Percentiles rank a stretch among this genome's conserved stretches.
Evolutionary conservation across 1,140 invertebrate genomes (phyloP).

Genomic region (Drosophila funebris): DNA sequence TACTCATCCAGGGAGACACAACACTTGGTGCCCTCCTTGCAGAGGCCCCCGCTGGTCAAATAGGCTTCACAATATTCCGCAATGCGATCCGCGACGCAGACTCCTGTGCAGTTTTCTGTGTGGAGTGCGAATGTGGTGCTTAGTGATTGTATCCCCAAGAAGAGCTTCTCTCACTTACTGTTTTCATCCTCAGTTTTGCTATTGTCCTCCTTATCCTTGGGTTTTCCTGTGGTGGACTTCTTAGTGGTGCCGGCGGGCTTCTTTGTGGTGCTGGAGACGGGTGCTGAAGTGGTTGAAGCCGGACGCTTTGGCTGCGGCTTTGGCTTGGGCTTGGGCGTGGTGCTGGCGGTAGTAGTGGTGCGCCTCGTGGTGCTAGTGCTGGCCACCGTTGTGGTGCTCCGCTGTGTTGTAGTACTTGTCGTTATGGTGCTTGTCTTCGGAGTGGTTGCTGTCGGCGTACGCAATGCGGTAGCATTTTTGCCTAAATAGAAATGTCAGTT

Average conservation of each 20-base stretch:
- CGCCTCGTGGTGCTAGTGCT: conserved; percentile 73
- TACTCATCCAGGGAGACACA: conserved; percentile 91
- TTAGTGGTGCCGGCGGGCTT: conserved; percentile 71
- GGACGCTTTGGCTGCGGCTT: conserved; percentile 76
- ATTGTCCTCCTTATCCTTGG: conserved; percentile 63
- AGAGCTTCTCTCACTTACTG: conserved; percentile 38
- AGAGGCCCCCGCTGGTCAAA: conserved; percentile 88
- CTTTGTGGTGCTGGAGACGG: conserved; percentile 68
- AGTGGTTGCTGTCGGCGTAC: conserved; percentile 41
- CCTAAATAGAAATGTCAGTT: conserved; percentile 8
- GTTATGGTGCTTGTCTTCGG: conserved; percentile 81
- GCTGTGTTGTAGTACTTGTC: conserved; percentile 46
- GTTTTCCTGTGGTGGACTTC: conserved; percentile 51
- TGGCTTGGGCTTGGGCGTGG: conserved; percentile 68
- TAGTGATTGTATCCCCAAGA: background rate
- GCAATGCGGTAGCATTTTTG: conserved; percentile 58
- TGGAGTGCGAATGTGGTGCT: background rate
- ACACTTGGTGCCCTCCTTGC: conserved; percentile 89
- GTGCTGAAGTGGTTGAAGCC: conserved; percentile 79
- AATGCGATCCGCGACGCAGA: conserved; percentile 92
- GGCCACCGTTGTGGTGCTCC: conserved; percentile 81
- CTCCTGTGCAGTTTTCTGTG: conserved; percentile 87
- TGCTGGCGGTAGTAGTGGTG: conserved; percentile 77
- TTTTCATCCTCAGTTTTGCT: conserved; percentile 56
- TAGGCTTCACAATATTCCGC: conserved; percentile 94